Base-by-base conservation (phyloP, 2,888 invertebrate genomes). In the Neoscelio sp. region DNA sequence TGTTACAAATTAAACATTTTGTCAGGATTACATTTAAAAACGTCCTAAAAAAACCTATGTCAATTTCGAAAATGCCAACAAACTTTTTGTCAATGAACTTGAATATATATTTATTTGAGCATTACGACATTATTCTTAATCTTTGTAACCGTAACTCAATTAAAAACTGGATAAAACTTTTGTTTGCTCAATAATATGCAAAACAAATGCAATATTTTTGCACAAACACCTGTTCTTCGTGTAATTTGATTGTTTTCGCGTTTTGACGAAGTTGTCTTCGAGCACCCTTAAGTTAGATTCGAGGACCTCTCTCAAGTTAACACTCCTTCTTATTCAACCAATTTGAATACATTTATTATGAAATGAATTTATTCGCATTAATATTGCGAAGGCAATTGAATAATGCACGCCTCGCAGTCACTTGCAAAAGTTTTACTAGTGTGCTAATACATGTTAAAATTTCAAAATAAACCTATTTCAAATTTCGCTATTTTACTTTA, bases 341-440 rank as follows among this genome's bases (percentile, higher is more conserved):
- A 73, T 73, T 73, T 73, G 73, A 73, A 73, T 73, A 73, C 73
- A 64, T 73, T 73, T 73, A 73, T 73, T 74, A 74, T 64, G 64
- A 74, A 56, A 74, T 74, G 48, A 74, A 64, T 74, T 56, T 74
- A 74, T 74, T 62, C 56, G 56, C 73, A 74, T 74, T 65, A 74
- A 74, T 74, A 74, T 74, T 64, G 40, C 62, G 20, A 74, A 74
- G 64, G 56, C 64, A 64, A 74, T 65, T 64, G 64, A 56, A 65
- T 65, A 42, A 15, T 8, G 48, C 33, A 42, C 48, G 40, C 56
- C 26, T 65, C 48, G 12, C 23, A 40, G 52, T n/a, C 13, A 46
- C 30, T 30, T 7, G n/a, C 30, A 30, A 30, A 30, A 30, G 30
- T 30, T 30, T 30, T 30, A 30, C 15, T 30, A 30, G 17, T 30